Evolutionary conservation across 2,797 vertebrate genomes (phyloP).

Genomic region (Tragelaphus oryx): DNA sequence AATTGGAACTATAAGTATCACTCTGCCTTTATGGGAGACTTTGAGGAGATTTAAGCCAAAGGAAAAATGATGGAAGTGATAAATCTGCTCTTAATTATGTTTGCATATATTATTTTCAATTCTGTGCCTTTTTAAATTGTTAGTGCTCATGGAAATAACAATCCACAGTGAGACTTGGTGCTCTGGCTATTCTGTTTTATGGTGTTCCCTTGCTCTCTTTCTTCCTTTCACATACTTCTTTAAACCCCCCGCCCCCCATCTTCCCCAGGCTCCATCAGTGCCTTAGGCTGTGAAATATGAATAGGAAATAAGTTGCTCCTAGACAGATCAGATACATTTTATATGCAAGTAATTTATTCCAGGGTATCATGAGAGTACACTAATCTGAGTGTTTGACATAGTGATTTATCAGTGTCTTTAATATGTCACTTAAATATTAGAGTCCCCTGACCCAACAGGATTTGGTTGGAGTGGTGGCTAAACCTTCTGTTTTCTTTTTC

Average conservation of each 20-base stretch:
- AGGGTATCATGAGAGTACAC: constrained; percentile 40
- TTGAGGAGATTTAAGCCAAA: background rate
- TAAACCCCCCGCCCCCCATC: background rate
- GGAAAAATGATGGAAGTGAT: background rate
- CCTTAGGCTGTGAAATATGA: constrained; percentile 56
- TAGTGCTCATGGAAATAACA: background rate
- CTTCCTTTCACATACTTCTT: background rate
- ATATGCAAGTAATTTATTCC: constrained; percentile 54
- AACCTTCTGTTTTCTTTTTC: background rate
- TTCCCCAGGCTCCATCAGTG: background rate
- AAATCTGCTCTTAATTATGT: background rate
- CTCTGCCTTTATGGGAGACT: background rate
- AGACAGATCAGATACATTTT: constrained; percentile 59
- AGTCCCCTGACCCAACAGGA: background rate
- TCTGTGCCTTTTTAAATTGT: background rate
- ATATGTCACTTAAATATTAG: constrained; percentile 7
- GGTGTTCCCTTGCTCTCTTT: background rate
- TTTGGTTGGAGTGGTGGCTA: background rate
- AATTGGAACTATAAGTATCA: background rate
- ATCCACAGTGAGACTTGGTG: background rate
- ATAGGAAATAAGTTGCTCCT: constrained; percentile 58
- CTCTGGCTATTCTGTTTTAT: background rate
- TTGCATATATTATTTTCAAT: background rate
- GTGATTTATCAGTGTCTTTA: constrained; percentile 41
- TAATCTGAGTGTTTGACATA: constrained; percentile 40